Base-by-base conservation (phyloP, 1,140 invertebrate species). In the Diachasma alloeum region DNA sequence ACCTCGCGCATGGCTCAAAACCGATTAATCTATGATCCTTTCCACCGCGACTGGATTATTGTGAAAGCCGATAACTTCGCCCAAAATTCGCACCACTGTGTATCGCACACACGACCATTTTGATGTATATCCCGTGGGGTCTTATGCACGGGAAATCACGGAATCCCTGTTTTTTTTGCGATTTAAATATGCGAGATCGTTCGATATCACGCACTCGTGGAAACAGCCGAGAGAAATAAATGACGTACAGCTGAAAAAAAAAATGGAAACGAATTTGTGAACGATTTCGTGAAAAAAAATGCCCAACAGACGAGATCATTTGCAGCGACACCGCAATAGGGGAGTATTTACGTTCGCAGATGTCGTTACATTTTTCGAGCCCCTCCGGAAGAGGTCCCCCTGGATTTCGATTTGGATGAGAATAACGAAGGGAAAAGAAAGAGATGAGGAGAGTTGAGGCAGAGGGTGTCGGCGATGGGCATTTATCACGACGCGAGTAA, bases 401-500 rank as follows among this genome's bases (percentile, higher is more conserved):
- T 67, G 56, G 22, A 48, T 67, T 66, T 74, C 72, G 59, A 72
- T 44, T 17, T 26, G n/a, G n/a, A 39, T 46, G 15, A 10, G 63
- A 74, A 67, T 67, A 68, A 74, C 36, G 31, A 10, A 68, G 31
- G 13, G 26, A 66, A 66, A 66, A 31, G 6, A 15, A 15, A 6
- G 31, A 63, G 22, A 44, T 37, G 17, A 36, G 66, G 42, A 31
- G 17, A 67, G 63, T n/a, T 36, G 53, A 48, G 37, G n/a, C 11
- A 10, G n/a, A 42, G 63, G 46, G 72, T 67, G 71, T 36, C 31
- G 69, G 48, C 66, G 15, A 67, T 66, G 44, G 39, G 39, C 77
- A 78, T 78, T 78, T 75, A 78, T 78, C 77, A 78, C 42, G 36
- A 15, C 4, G 10, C 53, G 75, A 78, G 73, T 75, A 75, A 75